A percentile compares a stretch with the other conserved stretches of the same genome.
These are phyloP conservation scores for Celastrina argiolus DNA, from an alignment of 2,888 invertebrate genomes.

Conservation along the genomic window DNA sequence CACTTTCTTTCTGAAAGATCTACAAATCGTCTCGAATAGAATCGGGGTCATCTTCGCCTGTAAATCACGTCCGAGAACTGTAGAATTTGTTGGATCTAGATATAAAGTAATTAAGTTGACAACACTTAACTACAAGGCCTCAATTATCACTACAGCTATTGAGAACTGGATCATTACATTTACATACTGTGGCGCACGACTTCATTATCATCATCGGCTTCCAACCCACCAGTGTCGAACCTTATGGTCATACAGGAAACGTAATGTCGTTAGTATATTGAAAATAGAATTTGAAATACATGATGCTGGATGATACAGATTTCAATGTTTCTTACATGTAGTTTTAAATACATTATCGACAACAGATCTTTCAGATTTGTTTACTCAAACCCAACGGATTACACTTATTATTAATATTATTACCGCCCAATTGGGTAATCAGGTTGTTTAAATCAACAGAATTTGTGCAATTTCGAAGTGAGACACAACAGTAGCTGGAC, in stretches of 20 bases:
- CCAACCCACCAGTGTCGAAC: neutral
- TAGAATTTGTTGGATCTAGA: neutral
- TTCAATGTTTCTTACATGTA: too few species aligned
- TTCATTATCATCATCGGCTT: constrained; percentile 1
- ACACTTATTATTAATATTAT: too few species aligned
- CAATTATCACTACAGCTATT: constrained; percentile 10
- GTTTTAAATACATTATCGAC: too few species aligned
- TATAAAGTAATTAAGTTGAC: constrained; percentile 8
- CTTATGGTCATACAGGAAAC: neutral
- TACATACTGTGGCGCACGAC: constrained; percentile 11
- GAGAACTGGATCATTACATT: constrained; percentile 11
- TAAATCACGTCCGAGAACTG: neutral
- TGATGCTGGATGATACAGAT: too few species aligned
- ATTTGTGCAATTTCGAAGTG: neutral
- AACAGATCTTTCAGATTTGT: too few species aligned
- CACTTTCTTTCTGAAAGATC: neutral
- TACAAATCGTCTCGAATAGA: neutral
- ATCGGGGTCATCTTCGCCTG: neutral
- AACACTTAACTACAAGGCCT: constrained; percentile 10
- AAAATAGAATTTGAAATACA: too few species aligned
- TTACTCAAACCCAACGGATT: too few species aligned
- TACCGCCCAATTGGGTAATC: too few species aligned
- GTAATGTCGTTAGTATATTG: too few species aligned
- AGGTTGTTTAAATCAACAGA: neutral
- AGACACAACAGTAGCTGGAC: constrained; percentile 34